Percentiles rank a stretch among this genome's conserved stretches.
Conservation (phyloP, 2,113 vertebrate species). For the Phycodurus eques region DNA sequence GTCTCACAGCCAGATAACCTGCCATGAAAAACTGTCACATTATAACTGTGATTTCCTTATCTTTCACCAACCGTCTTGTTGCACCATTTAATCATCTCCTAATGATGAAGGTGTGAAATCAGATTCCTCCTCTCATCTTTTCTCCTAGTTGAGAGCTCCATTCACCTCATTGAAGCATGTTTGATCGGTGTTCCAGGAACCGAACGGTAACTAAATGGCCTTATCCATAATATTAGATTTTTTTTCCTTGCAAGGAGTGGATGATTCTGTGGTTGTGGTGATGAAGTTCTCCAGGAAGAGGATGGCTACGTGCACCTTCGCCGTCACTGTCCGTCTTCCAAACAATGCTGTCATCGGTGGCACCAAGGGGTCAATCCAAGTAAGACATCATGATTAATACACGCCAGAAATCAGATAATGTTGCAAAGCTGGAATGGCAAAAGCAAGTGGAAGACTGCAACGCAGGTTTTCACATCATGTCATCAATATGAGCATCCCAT, state of each 20-base stretch:
- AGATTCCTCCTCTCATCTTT: neutral
- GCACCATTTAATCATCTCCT: neutral
- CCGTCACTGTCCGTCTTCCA: slow-evolving; percentile 48
- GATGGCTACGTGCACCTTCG: slow-evolving; percentile 58
- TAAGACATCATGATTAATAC: slow-evolving; percentile 26
- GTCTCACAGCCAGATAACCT: slow-evolving; percentile 20
- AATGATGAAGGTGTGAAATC: slow-evolving; percentile 6
- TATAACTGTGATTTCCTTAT: slow-evolving; percentile 12
- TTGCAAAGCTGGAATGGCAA: neutral
- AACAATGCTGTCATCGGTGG: slow-evolving; percentile 68
- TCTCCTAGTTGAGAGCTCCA: neutral
- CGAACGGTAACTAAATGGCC: neutral
- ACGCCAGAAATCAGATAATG: neutral
- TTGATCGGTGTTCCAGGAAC: neutral
- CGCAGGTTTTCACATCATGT: neutral
- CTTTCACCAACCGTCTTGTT: neutral
- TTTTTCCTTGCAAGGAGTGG: slow-evolving; percentile 51
- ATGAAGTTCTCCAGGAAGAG: slow-evolving; percentile 68
- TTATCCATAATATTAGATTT: neutral
- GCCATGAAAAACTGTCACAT: slow-evolving; percentile 11
- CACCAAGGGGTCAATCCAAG: slow-evolving; percentile 69
- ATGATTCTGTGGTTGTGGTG: slow-evolving; percentile 64
- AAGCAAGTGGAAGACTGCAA: neutral
- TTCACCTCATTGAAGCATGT: neutral
- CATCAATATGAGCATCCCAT: neutral